phyloP scores from a whole-genome alignment of 1,140 invertebrate species.

The Zaprionus gabonicus region DNA sequence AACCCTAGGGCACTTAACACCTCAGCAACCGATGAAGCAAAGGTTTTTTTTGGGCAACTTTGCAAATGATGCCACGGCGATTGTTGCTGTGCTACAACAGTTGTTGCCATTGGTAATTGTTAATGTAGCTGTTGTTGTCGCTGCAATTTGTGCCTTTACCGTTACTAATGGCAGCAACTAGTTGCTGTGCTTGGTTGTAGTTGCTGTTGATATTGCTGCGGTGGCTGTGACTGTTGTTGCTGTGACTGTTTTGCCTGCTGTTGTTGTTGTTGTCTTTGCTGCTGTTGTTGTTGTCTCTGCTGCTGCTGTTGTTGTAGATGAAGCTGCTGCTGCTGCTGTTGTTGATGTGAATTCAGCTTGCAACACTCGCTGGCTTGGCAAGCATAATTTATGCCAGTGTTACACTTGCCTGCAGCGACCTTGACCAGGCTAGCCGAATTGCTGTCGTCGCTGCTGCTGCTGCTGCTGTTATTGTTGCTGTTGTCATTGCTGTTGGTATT shows the following conservation, averaged over 20 bases:
- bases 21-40: constrained; percentile 25
- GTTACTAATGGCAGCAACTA: constrained; percentile 42
- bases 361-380: constrained; percentile 41
- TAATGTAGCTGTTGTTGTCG: constrained; percentile 34
- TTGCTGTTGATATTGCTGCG: constrained; percentile 50
- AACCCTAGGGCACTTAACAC: background rate
- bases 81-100: constrained; percentile 29
- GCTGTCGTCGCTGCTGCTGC: constrained; percentile 52
- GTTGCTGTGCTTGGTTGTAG: constrained; percentile 37
- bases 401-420: constrained; percentile 75
- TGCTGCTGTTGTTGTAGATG: constrained; percentile 13
- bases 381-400: constrained; percentile 79
- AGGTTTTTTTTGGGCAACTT: constrained; percentile 20
- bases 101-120: constrained; percentile 33
- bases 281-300: background rate
- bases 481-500: constrained; percentile 38
- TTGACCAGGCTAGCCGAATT: constrained; percentile 63
- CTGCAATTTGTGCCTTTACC: constrained; percentile 31
- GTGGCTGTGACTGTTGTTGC: constrained; percentile 31
- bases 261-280: no score
- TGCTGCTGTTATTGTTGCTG: constrained; percentile 54
- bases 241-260: constrained; percentile 27
- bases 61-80: constrained; percentile 10
- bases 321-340: background rate
- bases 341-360: constrained; percentile 32